Evolutionary conservation across 2,888 invertebrate species (phyloP).

Genomic region (Ametastegia equiseti): DNA sequence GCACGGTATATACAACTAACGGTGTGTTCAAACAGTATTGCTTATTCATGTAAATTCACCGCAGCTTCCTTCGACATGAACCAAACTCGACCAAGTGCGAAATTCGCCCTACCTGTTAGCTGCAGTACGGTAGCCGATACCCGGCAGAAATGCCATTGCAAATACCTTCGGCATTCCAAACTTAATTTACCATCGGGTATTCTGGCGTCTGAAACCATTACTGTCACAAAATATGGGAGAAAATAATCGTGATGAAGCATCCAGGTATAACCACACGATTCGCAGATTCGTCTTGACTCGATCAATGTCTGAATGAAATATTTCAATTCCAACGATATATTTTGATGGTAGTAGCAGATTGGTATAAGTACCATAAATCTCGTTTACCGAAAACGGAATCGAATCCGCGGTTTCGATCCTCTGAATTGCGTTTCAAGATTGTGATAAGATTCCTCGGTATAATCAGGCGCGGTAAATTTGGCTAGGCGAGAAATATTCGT

Average conservation of each 20-base stretch:
- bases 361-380: conserved; percentile 29
- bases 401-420: conserved; percentile 28
- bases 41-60: conserved; percentile 63
- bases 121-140: not conserved
- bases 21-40: conserved; percentile 53
- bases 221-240: not conserved
- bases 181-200: conserved; percentile 25
- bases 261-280: not conserved
- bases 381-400: conserved; percentile 25
- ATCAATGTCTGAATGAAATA: not conserved
- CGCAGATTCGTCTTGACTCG: not conserved
- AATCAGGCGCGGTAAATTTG: not conserved
- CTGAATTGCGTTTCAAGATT: conserved; percentile 17
- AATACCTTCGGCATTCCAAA: conserved; percentile 4
- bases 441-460: not conserved
- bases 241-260: not conserved
- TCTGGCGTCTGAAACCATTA: not conserved
- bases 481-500: not conserved
- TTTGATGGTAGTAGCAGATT: conserved; percentile 18
- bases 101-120: conserved; percentile 42
- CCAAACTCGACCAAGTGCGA: conserved; percentile 40
- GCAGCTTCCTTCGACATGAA: conserved; percentile 39
- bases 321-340: not conserved
- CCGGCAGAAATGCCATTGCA: not conserved
- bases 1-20: conserved; percentile 47